A percentile compares a stretch with the other conserved stretches of the same genome.
Evolutionary conservation across 2,797 vertebrate genomes (phyloP).

Genomic region (Sciurus vulgaris): DNA sequence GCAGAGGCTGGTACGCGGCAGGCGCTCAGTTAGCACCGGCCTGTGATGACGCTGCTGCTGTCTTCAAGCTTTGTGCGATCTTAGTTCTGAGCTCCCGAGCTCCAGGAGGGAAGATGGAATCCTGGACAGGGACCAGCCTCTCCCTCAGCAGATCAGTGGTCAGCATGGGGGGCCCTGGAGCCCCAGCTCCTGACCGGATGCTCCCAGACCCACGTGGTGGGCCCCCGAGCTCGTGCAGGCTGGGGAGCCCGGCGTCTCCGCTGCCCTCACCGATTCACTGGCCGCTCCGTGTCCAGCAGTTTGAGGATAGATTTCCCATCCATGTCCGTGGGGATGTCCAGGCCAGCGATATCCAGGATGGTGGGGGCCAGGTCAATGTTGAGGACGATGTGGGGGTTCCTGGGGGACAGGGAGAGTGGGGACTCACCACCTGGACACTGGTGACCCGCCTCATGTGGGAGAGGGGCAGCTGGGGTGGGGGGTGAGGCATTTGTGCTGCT

Average conservation of each 20-base stretch:
- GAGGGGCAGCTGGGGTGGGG: not conserved
- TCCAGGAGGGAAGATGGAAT: not conserved
- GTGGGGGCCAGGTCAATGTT: conserved; percentile 98
- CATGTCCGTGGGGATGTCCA: conserved; percentile 96
- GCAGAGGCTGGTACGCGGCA: not conserved
- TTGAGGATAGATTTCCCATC: conserved; percentile 96
- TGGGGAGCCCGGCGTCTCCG: fast-evolving
- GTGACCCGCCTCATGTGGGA: not conserved
- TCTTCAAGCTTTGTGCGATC: not conserved
- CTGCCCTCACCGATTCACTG: conserved; percentile 92
- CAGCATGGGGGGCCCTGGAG: not conserved
- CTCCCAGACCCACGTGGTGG: fast-evolving
- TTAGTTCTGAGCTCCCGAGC: not conserved
- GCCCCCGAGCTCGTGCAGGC: fast-evolving
- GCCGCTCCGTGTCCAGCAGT: conserved; percentile 93
- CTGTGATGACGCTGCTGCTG: too few species aligned
- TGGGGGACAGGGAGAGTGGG: conserved; percentile 78
- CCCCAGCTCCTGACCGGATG: not conserved
- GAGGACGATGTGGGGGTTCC: conserved; percentile 96
- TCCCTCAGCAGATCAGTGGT: fast-evolving
- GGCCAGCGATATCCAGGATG: conserved; percentile 96
- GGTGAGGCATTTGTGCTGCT: too few species aligned
- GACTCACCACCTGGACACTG: not conserved
- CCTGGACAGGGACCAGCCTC: not conserved
- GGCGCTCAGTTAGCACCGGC: fast-evolving